Base-by-base conservation (phyloP, 1,140 invertebrate genomes). In the Lethrus apterus region DNA sequence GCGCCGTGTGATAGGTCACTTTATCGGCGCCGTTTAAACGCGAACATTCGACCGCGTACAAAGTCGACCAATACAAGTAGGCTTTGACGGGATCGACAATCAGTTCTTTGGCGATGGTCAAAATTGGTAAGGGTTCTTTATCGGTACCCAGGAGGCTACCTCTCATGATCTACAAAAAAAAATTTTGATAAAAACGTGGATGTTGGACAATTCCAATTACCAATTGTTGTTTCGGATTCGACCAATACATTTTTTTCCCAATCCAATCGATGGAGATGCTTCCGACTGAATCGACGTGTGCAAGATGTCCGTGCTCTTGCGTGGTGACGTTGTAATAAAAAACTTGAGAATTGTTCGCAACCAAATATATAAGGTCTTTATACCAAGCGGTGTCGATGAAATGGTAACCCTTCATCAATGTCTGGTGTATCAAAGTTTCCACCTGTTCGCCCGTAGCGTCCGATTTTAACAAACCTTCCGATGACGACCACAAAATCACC, bases 231-330 rank as follows among this genome's bases (percentile, higher is more conserved):
- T 84, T 84, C 8, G 83, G 81, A 68, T 86, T 88, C 0, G 88
- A 86, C 89, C 89, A 95, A 60, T 94, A 95, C 0, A 96, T 63
- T 61, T 88, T 86, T 18, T 80, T 80, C 0, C 86, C 87, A 19
- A 93, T 78, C 86, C 88, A 93, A 59, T 96, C 91, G 2, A 93
- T 80, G 0, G 87, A 84, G 13, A 94, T 74, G 51, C 81, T 83
- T 0, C 80, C 78, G 1, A 86, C 86, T 14, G 81, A 81, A 30
- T 82, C 76, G 46, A 83, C 75, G 55, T 80, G 79, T 5, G 68
- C 63, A 52, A 84, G 69, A 11, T 70, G 63, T 7, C 73, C 77
- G 10, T 73, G 64, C 46, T 64, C 53, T 33, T 74, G 72, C 2
- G 65, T 76, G 0, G 77, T 84, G 1, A 77, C 73, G 56, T 89